Percentiles rank a stretch among this genome's conserved stretches.
Conservation (phyloP, 2,113 vertebrate genomes). For the Tetrax tetrax region DNA sequence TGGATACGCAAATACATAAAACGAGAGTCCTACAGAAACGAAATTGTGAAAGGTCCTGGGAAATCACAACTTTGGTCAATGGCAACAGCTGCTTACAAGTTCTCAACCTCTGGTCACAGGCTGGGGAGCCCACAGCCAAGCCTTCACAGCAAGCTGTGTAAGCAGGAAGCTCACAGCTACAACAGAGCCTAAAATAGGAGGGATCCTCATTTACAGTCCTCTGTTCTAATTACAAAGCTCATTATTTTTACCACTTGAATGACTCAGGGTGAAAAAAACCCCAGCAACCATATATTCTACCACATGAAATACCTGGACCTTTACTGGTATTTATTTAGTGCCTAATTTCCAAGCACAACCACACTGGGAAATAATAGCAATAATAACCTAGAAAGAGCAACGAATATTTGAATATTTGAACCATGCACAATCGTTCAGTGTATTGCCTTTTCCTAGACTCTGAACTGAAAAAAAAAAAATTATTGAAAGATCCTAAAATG, state of each 20-base stretch:
- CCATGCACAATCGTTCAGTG: not conserved
- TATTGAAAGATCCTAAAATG: not conserved
- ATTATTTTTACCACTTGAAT: not conserved
- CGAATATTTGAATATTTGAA: not conserved
- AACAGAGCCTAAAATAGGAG: not conserved
- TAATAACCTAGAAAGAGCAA: not conserved
- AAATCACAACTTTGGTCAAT: not conserved
- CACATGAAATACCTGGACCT: not conserved
- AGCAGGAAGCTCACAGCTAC: not conserved
- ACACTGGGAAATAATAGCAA: constrained; percentile 1
- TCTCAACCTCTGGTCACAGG: not conserved
- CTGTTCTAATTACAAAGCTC: constrained; percentile 28
- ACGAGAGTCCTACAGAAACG: accelerated
- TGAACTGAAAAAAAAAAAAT: not conserved
- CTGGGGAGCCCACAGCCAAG: not conserved
- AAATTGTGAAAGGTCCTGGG: not conserved
- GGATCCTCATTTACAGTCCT: not conserved
- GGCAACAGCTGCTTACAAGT: not conserved
- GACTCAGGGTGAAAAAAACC: not conserved
- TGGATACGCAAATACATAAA: not conserved
- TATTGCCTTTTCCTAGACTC: not conserved
- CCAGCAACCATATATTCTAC: not conserved
- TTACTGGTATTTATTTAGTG: not conserved
- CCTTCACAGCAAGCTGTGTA: not conserved
- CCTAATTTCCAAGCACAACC: not conserved